Conservation (phyloP, 2,888 invertebrate genomes). For the Melieria crassipennis region DNA sequence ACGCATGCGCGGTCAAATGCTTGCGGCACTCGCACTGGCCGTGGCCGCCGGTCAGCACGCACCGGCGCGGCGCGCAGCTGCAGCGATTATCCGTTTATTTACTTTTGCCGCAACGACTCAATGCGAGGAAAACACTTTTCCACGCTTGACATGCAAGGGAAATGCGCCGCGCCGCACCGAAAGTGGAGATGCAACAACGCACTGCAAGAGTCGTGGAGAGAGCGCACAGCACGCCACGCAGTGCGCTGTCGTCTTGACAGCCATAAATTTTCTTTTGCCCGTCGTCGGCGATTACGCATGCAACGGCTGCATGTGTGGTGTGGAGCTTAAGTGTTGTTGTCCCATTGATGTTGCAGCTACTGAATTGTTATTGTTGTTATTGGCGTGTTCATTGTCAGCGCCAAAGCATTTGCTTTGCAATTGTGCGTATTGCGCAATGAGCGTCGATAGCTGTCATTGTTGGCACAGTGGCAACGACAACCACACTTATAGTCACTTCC, state of each 20-base stretch:
- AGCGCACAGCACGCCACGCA: not conserved
- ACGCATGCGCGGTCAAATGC: not conserved
- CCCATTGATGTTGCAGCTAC: not conserved
- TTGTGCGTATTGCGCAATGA: constrained; percentile 21
- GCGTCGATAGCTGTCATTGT: constrained; percentile 14
- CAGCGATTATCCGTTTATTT: not conserved
- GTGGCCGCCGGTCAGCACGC: not conserved
- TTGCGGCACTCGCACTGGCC: not conserved
- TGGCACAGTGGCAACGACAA: not conserved
- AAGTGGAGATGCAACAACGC: not conserved
- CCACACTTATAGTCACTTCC: not conserved
- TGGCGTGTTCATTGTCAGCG: not conserved
- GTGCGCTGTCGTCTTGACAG: not conserved
- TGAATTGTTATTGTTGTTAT: constrained; percentile 11
- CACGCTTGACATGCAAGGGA: no score
- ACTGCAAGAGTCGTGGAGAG: not conserved
- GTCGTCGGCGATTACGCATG: constrained; percentile 2
- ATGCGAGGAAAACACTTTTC: no score
- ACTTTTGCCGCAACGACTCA: not conserved
- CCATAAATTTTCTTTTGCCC: constrained; percentile 15
- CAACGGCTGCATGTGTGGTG: not conserved
- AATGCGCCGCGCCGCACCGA: no score
- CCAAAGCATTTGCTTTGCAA: not conserved
- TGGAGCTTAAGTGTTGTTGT: no score
- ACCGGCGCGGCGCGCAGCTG: not conserved